phyloP scores from a whole-genome alignment of 2,113 vertebrate genomes.

The Chitala chitala region DNA sequence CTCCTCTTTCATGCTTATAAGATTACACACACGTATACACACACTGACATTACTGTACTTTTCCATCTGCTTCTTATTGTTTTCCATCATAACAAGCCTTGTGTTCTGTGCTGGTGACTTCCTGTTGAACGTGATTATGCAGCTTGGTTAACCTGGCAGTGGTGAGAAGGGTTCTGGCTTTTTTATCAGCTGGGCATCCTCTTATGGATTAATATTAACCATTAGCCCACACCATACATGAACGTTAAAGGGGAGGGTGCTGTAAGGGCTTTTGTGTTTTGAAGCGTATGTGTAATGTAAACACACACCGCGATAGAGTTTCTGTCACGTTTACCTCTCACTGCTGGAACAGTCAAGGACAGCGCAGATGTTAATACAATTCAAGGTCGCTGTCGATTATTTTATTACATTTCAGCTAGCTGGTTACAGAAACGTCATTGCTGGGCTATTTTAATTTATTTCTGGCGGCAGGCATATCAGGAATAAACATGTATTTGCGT shows the following conservation, averaged over 20 bases:
- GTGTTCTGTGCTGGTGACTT: background rate
- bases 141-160: background rate
- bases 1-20: background rate
- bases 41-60: background rate
- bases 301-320: background rate
- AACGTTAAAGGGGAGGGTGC: background rate
- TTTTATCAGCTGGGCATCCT: slow-evolving; percentile 8
- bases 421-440: too few relatives aligned
- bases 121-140: background rate
- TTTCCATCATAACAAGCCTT: background rate
- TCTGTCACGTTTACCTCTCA: background rate
- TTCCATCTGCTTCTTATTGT: background rate
- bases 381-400: too few relatives aligned
- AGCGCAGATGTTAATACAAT: too few relatives aligned
- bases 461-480: too few relatives aligned
- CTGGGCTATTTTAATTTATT: too few relatives aligned
- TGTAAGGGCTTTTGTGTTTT: background rate
- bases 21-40: background rate
- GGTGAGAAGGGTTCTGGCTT: slow-evolving; percentile 18
- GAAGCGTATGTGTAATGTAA: background rate
- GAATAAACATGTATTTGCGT: too few relatives aligned
- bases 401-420: too few relatives aligned
- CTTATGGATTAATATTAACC: slow-evolving; percentile 21
- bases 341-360: background rate
- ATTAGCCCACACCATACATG: slow-evolving; percentile 13